Base-by-base conservation (phyloP, 1,140 invertebrate species). In the Ooceraea biroi region DNA sequence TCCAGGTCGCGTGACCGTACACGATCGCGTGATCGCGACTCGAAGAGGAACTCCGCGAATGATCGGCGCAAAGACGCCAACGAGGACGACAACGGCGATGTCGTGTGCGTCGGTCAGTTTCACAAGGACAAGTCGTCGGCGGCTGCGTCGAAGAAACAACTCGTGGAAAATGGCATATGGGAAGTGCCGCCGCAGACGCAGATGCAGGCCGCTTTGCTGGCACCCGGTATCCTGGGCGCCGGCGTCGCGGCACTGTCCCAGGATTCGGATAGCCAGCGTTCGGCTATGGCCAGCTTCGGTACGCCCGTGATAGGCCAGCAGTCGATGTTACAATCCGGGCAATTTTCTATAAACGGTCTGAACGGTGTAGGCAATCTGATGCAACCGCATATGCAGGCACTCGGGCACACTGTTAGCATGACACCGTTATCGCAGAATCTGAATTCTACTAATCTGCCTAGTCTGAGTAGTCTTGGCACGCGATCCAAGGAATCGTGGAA, bases 181-280 rank as follows among this genome's bases (percentile, higher is more conserved):
- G 94, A 94, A 60, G 94, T 94, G 0, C 94, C 94, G 0, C 94
- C 94, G 0, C 93, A 94, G n/a, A 92, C 90, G 0, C 92, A 92
- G 58, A 92, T 94, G 85, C 93, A 93, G 19, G 93, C 74, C 68
- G 93, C 87, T 65, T 94, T 92, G 89, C 85, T 91, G 84, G 94
- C 91, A 19, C 92, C 94, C 0, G 91, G 91, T 8, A 91, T 94
- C 3, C 50, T 94, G 1, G 93, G 91, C 0, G 91, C 90, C 0
- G 92, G 90, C 0, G 90, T 94, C 0, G 92, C 93, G 0, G 91
- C 93, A 0, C 5, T 94, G 11, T 84, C 93, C 0, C 90, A 91
- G 30, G 92, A 93, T 14, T 58, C 71, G 3, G 93, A 93, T 3
- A 44, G n/a, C 12, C 84, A 82, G 1, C 73, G 90, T 0, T 69